Evolutionary conservation across 2,888 invertebrate species (phyloP), one percentile per base, ranked within the genome.

Genomic region (Phragmatobia fuliginosa): DNA sequence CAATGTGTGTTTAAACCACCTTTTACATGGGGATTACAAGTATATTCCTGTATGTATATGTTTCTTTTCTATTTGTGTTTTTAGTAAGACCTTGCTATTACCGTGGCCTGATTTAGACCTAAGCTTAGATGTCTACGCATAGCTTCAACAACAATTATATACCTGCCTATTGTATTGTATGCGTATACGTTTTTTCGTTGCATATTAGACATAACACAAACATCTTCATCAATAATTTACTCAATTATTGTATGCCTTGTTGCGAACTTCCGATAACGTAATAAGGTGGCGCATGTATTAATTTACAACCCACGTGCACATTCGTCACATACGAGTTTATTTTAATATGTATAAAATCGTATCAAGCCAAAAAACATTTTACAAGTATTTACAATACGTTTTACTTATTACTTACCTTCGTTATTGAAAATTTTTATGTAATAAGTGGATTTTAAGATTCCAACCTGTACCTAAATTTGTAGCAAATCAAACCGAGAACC

Each of bases 401-500:
- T n/a, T n/a, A n/a, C n/a, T n/a, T n/a, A n/a, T n/a, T n/a, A n/a
- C n/a, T n/a, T n/a, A n/a, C n/a, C n/a, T n/a, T n/a, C n/a, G n/a
- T n/a, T n/a, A n/a, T n/a, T n/a, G n/a, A n/a, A n/a, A n/a, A n/a
- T n/a, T n/a, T n/a, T n/a, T n/a, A n/a, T n/a, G n/a, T 16, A 28
- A 4, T 56, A 16, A 16, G 16, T 3, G 16, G 25, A 16, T 28
- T 52, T 4, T 52, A n/a, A n/a, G 14, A 31, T 52, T n/a, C 21
- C 73, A 64, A 66, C 75, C 70, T 79, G 72, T 72, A 73, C 72
- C 67, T 65, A 60, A 59, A 69, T 72, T 63, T 70, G 65, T 73
- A 83, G 69, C 62, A 71, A 80, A 83, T 82, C 74, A 78, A 74
- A 73, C 72, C 67, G 77, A 80, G 82, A 79, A 81, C 82, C 80